phyloP scores from a whole-genome alignment of 2,888 invertebrate species.

The Acanthopleura granulata region DNA sequence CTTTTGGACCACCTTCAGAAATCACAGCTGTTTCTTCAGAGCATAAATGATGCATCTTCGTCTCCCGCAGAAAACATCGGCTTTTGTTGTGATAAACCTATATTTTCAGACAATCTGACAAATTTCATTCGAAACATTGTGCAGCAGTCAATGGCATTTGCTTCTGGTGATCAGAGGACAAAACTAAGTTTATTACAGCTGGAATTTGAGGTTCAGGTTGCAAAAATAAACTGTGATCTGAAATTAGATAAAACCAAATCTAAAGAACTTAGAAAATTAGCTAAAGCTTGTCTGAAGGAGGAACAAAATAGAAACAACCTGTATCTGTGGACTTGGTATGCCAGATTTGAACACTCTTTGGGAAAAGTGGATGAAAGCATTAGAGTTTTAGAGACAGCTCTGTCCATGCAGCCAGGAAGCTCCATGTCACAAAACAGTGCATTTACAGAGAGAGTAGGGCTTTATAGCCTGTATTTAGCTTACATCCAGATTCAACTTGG shows the following conservation, averaged over 20 bases:
- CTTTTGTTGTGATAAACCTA: background rate
- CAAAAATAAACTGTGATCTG: constrained; percentile 21
- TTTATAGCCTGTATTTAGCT: constrained; percentile 40
- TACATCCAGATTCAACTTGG: constrained; percentile 43
- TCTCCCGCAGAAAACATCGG: background rate
- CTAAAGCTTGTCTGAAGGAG: constrained; percentile 62
- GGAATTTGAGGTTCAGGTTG: constrained; percentile 24
- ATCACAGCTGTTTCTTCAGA: constrained; percentile 6
- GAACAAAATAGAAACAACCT: constrained; percentile 64
- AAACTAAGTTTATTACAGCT: constrained; percentile 39
- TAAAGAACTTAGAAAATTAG: constrained; percentile 61
- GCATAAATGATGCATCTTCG: background rate
- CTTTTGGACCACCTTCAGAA: background rate
- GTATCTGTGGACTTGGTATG: constrained; percentile 62
- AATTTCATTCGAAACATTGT: constrained; percentile 32
- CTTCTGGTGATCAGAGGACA: constrained; percentile 35
- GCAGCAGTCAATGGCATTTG: constrained; percentile 34
- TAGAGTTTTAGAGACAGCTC: constrained; percentile 56
- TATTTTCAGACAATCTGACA: background rate
- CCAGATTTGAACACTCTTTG: constrained; percentile 52
- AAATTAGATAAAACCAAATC: constrained; percentile 32
- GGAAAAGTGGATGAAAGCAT: constrained; percentile 58
- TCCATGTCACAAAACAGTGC: background rate
- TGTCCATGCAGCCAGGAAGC: constrained; percentile 45
- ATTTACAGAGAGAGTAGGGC: constrained; percentile 23